Conservation (phyloP, 1,140 invertebrate genomes). For the Danaus melanippus region DNA sequence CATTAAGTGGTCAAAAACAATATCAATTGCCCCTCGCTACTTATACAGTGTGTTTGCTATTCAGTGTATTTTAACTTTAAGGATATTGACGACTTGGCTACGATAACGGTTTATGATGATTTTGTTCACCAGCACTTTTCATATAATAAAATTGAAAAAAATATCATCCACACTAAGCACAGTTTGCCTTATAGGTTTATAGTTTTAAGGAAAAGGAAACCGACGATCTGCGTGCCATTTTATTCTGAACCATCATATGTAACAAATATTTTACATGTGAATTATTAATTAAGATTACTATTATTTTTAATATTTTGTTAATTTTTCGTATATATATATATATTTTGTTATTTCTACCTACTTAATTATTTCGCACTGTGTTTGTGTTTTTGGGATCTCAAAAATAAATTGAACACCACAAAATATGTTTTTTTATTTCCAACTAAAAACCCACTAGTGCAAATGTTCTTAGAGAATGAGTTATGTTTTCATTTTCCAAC, state of each 20-base stretch:
- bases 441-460: neutral
- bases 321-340: slow-evolving; percentile 25
- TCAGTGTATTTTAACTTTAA: slow-evolving; percentile 7
- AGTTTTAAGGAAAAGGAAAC: slow-evolving; percentile 35
- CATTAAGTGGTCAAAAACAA: slow-evolving; percentile 51
- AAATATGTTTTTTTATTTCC: slow-evolving; percentile 22
- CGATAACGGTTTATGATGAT: slow-evolving; percentile 29
- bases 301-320: slow-evolving; percentile 12
- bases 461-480: too few species aligned
- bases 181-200: slow-evolving; percentile 33
- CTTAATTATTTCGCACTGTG: slow-evolving; percentile 47
- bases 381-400: slow-evolving; percentile 70
- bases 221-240: slow-evolving; percentile 59
- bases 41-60: slow-evolving; percentile 8
- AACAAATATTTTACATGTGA: too few species aligned
- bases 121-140: slow-evolving; percentile 37
- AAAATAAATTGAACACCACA: slow-evolving; percentile 63
- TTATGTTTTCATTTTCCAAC: too few species aligned
- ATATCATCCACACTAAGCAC: slow-evolving; percentile 33
- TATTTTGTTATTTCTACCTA: slow-evolving; percentile 29
- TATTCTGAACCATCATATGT: slow-evolving; percentile 5
- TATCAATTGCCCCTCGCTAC: slow-evolving; percentile 18
- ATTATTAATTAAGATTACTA: slow-evolving; percentile 7
- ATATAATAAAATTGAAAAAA: slow-evolving; percentile 44
- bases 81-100: slow-evolving; percentile 38